Evolutionary conservation across 2,888 invertebrate species (phyloP).

Genomic region (Philhelius pedissequus): DNA sequence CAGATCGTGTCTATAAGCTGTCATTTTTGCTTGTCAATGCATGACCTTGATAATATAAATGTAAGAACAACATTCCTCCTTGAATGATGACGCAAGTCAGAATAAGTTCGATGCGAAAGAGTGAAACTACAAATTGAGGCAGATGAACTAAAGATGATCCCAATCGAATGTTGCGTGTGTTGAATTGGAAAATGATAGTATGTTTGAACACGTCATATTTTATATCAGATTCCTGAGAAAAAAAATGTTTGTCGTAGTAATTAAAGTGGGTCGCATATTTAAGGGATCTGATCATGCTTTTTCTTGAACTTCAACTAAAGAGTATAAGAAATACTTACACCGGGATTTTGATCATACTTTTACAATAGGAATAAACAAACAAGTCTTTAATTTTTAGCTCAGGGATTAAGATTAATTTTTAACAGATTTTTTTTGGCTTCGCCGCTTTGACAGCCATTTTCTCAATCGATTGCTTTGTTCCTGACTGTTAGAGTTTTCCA

Average conservation of each 20-base stretch:
- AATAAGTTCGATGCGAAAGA: background rate
- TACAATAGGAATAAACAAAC: too few relatives aligned
- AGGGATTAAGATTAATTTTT: too few relatives aligned
- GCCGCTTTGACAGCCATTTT: too few relatives aligned
- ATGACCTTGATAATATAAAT: slow-evolving; percentile 28
- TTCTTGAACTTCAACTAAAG: background rate
- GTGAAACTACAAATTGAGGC: background rate
- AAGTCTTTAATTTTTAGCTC: too few relatives aligned
- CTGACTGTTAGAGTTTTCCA: too few relatives aligned
- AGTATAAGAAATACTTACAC: too few relatives aligned
- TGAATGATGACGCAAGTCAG: slow-evolving; percentile 25
- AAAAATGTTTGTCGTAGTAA: background rate
- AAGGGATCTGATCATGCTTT: background rate
- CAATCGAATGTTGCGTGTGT: slow-evolving; percentile 5
- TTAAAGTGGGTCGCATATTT: background rate
- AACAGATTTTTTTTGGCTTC: too few relatives aligned
- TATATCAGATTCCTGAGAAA: background rate
- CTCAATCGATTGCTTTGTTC: too few relatives aligned
- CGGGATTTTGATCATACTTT: too few relatives aligned
- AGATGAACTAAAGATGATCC: slow-evolving; percentile 33
- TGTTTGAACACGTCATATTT: too few relatives aligned
- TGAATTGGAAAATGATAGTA: background rate
- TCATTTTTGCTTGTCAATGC: slow-evolving; percentile 11
- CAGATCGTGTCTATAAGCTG: slow-evolving; percentile 50
- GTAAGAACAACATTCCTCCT: background rate